phyloP scores from a whole-genome alignment of 2,113 vertebrate genomes.

The Chauna torquata region DNA sequence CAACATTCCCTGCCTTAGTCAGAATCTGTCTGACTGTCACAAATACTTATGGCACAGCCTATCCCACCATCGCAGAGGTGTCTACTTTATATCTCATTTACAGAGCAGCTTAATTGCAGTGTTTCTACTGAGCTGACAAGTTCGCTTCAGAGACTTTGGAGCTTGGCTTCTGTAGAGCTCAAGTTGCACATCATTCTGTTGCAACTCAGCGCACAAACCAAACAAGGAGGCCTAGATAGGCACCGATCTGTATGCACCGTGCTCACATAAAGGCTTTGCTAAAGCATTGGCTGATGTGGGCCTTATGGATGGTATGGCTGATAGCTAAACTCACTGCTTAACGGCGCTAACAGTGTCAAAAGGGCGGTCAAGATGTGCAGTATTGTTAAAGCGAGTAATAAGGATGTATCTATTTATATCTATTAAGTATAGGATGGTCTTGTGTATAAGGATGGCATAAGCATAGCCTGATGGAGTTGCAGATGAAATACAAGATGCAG shows the following conservation, averaged over 20 bases:
- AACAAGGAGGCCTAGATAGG: neutral
- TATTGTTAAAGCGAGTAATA: neutral
- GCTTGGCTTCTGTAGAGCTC: neutral
- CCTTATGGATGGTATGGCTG: neutral
- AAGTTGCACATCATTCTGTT: fast-evolving
- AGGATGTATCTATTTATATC: too few species aligned
- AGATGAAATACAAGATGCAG: neutral
- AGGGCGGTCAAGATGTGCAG: neutral
- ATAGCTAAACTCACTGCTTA: neutral
- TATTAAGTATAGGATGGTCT: neutral
- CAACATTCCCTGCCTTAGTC: neutral
- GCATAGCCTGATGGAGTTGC: neutral
- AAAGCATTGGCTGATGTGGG: fast-evolving
- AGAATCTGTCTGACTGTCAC: too few species aligned
- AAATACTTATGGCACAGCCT: neutral
- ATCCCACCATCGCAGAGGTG: neutral
- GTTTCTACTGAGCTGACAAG: neutral
- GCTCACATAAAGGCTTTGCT: neutral
- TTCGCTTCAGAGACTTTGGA: neutral
- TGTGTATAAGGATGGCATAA: neutral
- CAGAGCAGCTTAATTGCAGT: neutral
- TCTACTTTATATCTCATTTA: neutral
- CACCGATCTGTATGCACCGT: fast-evolving
- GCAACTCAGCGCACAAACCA: neutral
- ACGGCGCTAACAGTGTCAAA: fast-evolving